phyloP scores from a whole-genome alignment of 1,140 invertebrate species.

The Drosophila nasuta region DNA sequence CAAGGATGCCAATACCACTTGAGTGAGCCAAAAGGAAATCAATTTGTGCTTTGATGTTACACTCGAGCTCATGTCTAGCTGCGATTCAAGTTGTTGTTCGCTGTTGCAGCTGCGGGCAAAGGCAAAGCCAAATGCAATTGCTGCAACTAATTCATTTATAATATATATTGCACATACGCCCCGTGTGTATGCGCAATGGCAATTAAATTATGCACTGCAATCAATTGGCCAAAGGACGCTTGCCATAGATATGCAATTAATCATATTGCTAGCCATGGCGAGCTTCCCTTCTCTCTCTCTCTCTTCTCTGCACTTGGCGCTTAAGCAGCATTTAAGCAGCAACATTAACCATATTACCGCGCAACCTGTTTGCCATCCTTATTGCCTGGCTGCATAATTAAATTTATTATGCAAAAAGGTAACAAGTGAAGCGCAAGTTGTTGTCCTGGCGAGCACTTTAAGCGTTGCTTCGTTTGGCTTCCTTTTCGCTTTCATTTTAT shows the following conservation, averaged over 20 bases:
- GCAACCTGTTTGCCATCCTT: conserved; percentile 1
- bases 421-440: conserved; percentile 71
- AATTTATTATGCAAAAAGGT: conserved; percentile 74
- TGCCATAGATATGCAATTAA: conserved; percentile 68
- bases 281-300: background rate
- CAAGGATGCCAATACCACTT: conserved; percentile 24
- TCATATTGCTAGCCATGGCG: conserved; percentile 63
- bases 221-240: conserved; percentile 45
- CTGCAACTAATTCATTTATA: conserved; percentile 61
- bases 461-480: background rate
- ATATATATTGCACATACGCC: conserved; percentile 74
- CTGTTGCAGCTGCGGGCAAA: too few relatives aligned
- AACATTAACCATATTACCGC: conserved; percentile 75
- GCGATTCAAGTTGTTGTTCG: conserved; percentile 8
- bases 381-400: conserved; percentile 59
- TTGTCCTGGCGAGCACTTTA: conserved; percentile 28
- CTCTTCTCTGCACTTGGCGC: too few relatives aligned
- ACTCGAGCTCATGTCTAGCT: conserved; percentile 13
- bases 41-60: conserved; percentile 42
- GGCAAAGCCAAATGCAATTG: background rate
- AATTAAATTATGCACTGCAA: conserved; percentile 72
- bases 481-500: conserved; percentile 18
- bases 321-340: conserved; percentile 72
- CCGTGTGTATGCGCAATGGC: conserved; percentile 15
- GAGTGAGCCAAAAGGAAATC: conserved; percentile 25